Percentiles rank a stretch among this genome's conserved stretches.
These are phyloP conservation scores for Spizaetus ornatus DNA, from an alignment of 2,113 vertebrate genomes.

Conservation along the genomic window DNA sequence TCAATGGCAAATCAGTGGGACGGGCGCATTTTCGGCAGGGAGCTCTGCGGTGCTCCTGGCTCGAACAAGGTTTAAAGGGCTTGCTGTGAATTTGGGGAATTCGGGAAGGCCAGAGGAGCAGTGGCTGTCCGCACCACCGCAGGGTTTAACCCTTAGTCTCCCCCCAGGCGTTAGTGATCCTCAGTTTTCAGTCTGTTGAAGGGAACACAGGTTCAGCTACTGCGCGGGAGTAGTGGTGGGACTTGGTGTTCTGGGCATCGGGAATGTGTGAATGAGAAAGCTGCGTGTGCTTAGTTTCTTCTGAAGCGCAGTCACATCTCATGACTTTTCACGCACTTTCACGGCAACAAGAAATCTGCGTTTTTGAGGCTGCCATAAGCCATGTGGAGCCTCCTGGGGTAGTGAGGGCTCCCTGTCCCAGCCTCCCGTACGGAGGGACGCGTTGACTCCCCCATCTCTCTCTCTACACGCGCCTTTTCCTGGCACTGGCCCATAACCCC, in stretches of 20 bases:
- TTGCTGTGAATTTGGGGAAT: not conserved
- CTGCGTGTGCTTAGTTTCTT: accelerated
- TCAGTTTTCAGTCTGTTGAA: not conserved
- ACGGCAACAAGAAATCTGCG: not conserved
- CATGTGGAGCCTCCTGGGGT: not conserved
- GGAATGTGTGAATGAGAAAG: not conserved
- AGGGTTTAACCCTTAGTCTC: not conserved
- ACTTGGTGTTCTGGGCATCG: accelerated
- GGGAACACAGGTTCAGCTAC: not conserved
- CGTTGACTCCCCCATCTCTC: not conserved
- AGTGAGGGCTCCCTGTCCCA: not conserved
- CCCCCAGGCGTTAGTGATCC: not conserved
- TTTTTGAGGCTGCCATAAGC: not conserved
- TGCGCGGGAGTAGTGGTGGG: not conserved
- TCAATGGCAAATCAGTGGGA: not conserved
- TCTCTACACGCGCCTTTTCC: not conserved
- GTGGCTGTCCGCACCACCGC: not conserved
- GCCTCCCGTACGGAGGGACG: not conserved
- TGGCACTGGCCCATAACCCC: not conserved
- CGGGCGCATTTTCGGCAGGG: accelerated
- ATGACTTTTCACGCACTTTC: not conserved
- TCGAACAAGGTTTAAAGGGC: not conserved
- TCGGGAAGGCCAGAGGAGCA: accelerated
- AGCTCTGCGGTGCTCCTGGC: not conserved
- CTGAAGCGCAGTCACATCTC: not conserved